Evolutionary conservation across 2,113 vertebrate species (phyloP).

Genomic region (Tichodroma muraria): DNA sequence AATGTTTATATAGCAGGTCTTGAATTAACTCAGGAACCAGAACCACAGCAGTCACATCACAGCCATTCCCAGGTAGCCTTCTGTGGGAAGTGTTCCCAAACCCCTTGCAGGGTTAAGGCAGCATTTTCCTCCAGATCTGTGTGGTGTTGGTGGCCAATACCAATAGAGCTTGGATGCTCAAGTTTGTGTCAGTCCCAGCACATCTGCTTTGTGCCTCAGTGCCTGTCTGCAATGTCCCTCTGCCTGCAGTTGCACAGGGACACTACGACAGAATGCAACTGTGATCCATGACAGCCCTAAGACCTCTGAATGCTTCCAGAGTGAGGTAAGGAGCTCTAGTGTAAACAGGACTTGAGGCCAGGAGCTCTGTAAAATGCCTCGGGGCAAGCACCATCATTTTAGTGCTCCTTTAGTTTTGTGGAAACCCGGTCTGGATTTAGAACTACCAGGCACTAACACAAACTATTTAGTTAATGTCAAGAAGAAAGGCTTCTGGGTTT

Average conservation of each 20-base stretch:
- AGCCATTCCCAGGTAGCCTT: not conserved
- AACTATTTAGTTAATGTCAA: not conserved
- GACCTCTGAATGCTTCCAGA: not conserved
- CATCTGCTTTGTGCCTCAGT: not conserved
- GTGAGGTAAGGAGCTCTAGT: not conserved
- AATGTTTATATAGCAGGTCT: not conserved
- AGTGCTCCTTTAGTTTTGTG: not conserved
- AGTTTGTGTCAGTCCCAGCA: not conserved
- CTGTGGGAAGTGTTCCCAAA: not conserved
- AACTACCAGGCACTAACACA: not conserved
- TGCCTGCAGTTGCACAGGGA: not conserved
- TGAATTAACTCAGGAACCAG: not conserved
- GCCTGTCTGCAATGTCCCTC: not conserved
- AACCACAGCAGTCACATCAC: not conserved
- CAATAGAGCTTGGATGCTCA: not conserved
- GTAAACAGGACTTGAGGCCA: slow-evolving; percentile 1
- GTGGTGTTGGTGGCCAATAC: not conserved
- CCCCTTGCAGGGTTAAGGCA: not conserved
- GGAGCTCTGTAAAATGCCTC: not conserved
- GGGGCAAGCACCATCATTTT: not conserved
- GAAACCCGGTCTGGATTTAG: not conserved
- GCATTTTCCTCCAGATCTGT: not conserved
- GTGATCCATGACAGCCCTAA: not conserved
- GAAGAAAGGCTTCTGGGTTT: not conserved
- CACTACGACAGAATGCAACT: not conserved